Percentiles rank a stretch among this genome's conserved stretches.
phyloP scores from a whole-genome alignment of 2,888 invertebrate genomes.

The Ctena decussata region DNA sequence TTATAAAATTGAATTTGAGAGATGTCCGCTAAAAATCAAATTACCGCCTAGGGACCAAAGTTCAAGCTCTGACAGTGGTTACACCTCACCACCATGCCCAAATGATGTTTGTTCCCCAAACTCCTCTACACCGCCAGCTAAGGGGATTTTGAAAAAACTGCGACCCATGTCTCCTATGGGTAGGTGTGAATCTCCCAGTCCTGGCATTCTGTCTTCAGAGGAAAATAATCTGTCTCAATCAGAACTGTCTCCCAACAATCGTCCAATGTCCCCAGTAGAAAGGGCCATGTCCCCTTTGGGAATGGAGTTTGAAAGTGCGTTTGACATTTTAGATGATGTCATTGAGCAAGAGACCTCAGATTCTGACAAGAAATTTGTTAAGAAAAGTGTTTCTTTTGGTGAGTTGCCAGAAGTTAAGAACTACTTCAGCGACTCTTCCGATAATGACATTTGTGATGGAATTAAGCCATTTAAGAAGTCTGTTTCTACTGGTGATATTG shows the following conservation, averaged over 20 bases:
- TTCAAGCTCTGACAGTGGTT: conserved; percentile 61
- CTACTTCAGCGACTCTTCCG: conserved; percentile 57
- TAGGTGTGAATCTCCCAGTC: background rate
- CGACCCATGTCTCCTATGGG: conserved; percentile 38
- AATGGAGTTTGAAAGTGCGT: conserved; percentile 62
- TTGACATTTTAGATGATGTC: conserved; percentile 66
- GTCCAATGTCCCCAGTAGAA: conserved; percentile 1
- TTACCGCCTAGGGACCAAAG: conserved; percentile 43
- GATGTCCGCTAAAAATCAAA: conserved; percentile 38
- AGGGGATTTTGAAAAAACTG: conserved; percentile 63
- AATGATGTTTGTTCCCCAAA: conserved; percentile 38
- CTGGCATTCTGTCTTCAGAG: background rate
- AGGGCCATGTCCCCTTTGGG: conserved; percentile 59
- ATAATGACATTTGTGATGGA: conserved; percentile 48
- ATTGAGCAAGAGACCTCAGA: conserved; percentile 53
- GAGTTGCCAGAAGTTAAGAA: conserved; percentile 60
- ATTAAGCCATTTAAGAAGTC: conserved; percentile 33
- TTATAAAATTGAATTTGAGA: conserved; percentile 41
- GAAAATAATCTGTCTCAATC: conserved; percentile 12
- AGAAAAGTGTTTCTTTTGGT: conserved; percentile 64
- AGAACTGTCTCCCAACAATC: background rate
- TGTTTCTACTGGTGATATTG: conserved; percentile 41
- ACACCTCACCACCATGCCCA: conserved; percentile 52
- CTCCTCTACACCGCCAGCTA: conserved; percentile 38
- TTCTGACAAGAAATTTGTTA: conserved; percentile 41